Percentiles rank a stretch among this genome's conserved stretches.
Evolutionary conservation across 2,888 invertebrate species (phyloP).

Genomic region (Apoderus coryli): DNA sequence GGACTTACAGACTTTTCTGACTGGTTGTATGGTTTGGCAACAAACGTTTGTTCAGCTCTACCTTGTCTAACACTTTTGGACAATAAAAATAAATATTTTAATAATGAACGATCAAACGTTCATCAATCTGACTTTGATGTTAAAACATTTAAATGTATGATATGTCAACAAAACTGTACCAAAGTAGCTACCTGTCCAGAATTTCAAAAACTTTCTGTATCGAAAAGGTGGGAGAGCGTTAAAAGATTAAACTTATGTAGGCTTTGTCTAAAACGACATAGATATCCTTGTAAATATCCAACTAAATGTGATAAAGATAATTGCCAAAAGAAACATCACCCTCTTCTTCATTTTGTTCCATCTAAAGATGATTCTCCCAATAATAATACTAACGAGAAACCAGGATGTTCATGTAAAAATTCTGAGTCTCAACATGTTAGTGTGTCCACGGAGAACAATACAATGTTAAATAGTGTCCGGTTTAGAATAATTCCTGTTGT

Average conservation of each 20-base stretch:
- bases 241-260: conserved; percentile 5
- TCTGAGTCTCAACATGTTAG: no score
- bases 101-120: conserved; percentile 2
- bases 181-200: conserved; percentile 2
- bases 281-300: conserved; percentile 7
- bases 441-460: no score
- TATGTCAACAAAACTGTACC: conserved; percentile 2
- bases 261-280: conserved; percentile 4
- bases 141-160: no score
- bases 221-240: background rate
- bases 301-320: conserved; percentile 2
- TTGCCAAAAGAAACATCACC: conserved; percentile 5
- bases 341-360: conserved; percentile 4
- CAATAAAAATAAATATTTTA: no score
- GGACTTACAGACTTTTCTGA: conserved; percentile 6
- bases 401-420: no score
- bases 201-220: conserved; percentile 5
- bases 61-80: conserved; percentile 1
- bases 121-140: no score
- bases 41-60: conserved; percentile 5
- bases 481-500: conserved; percentile 7
- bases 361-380: no score
- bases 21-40: conserved; percentile 7
- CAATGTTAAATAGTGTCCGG: background rate
- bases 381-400: no score